Percentiles rank a stretch among this genome's conserved stretches.
phyloP scores from a whole-genome alignment of 1,140 invertebrate genomes.

The Choristoneura fumiferana region DNA sequence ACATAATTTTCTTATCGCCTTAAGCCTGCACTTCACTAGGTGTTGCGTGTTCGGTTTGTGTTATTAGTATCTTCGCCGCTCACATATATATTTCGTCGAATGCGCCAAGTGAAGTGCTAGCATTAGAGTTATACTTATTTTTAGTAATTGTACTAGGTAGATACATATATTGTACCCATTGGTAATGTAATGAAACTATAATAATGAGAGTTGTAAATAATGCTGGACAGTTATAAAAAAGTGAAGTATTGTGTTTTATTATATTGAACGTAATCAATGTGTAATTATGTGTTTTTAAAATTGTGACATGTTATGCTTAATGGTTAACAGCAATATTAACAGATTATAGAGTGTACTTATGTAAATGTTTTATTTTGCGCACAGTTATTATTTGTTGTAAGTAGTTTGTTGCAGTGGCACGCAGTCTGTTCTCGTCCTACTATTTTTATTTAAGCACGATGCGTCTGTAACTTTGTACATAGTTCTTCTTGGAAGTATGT shows the following conservation, averaged over 20 bases:
- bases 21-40: too few species aligned
- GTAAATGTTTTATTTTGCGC: slow-evolving; percentile 9
- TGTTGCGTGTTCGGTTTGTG: too few species aligned
- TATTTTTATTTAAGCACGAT: not conserved
- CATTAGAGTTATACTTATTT: not conserved
- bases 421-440: not conserved
- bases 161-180: too few species aligned
- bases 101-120: too few species aligned
- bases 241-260: not conserved
- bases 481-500: not conserved
- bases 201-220: slow-evolving; percentile 14
- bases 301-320: slow-evolving; percentile 7
- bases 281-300: slow-evolving; percentile 13
- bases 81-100: too few species aligned
- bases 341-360: slow-evolving; percentile 19
- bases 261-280: slow-evolving; percentile 4
- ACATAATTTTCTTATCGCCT: slow-evolving; percentile 12
- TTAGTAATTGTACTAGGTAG: not conserved
- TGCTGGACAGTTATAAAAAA: slow-evolving; percentile 6
- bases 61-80: too few species aligned
- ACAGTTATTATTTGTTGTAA: slow-evolving; percentile 7
- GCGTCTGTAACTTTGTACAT: not conserved
- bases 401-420: not conserved
- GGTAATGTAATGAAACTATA: not conserved
- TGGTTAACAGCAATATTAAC: slow-evolving; percentile 14